Evolutionary conservation across 2,888 invertebrate species (phyloP), one percentile per base, ranked within the genome.

Genomic region (Diarsia mendica): DNA sequence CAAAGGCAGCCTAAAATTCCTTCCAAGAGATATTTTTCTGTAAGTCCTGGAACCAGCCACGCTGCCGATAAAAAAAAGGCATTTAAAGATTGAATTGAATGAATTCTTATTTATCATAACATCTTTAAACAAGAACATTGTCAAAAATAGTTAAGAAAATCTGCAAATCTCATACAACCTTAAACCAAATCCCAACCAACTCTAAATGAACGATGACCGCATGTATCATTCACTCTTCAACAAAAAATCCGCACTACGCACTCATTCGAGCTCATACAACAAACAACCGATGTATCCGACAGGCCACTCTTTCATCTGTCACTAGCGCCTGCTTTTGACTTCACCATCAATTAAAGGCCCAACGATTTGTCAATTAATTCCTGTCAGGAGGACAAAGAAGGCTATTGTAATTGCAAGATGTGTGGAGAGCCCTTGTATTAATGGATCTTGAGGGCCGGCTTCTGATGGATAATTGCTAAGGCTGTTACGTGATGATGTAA

Each of bases 311-410:
- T 88, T 85, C 82, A 90, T 90, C 89, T 77, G 87, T 89, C 89
- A 88, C 89, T 86, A 71, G 61, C 64, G 83, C 72, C 87, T 89
- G 88, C 85, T 88, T 89, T 87, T 89, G 89, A 88, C 85, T 88
- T 79, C 28, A 66, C 87, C 88, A 91, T 91, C 90, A 91, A 91
- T 91, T 91, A 89, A 88, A 87, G 84, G 83, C 75, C 86, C 84
- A 85, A 84, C 89, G 89, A 91, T 91, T 91, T 91, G 90, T 92
- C 94, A 92, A 94, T 94, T 94, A 94, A 93, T 93, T 91, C 89
- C 83, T 88, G 91, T 92, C 92, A 90, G 72, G 70, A 82, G 88
- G 87, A 92, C 92, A 91, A 93, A 92, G 91, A 92, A 91, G 87
- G 86, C 89, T 80, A 90, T 93, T 92, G 92, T 93, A 91, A 92